Evolutionary conservation across 2,113 vertebrate genomes (phyloP), one percentile per base, ranked within the genome.

Genomic region (Lophotis ruficrista): DNA sequence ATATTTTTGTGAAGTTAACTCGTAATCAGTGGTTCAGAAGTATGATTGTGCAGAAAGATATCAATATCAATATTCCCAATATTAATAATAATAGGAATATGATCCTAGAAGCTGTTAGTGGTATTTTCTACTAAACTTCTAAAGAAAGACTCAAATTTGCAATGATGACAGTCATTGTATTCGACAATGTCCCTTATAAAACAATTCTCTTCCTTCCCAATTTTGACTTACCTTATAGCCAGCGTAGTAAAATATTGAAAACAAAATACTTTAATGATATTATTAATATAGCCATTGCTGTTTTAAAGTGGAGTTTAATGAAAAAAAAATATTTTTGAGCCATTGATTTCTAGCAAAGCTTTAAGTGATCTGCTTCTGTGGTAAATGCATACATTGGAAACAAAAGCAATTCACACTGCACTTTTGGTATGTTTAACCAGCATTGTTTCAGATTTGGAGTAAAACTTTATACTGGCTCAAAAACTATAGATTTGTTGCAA

Each of bases 401-500:
- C 60, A 92, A 94, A 95, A 93, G 5, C 23, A 65, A 16, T 86
- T 94, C 83, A 57, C 14, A 37, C 25, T 38, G 62, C 45, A 70
- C 35, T 94, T 93, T 73, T 30, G 56, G 45, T 58, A 28, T 57
- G 31, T 93, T 97, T 97, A 97, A 96, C 96, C 80, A 57, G 11
- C 92, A 75, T 82, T 92, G 76, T 97, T 97, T 96, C 91, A 84
- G 94, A 95, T 69, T 79, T 85, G 88, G 77, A 95, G 58, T 93
- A 96, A 97, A 98, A 98, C 97, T 98, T 98, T 80, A 65, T 90
- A 76, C 81, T 90, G 66, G 35, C 87, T 93, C 28, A 41, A 82
- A 94, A 96, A 80, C 66, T 96, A 75, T 95, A 71, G 96, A 94
- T 98, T 98, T 97, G 96, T 97, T 98, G 95, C 95, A 96, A 33